A percentile compares a stretch with the other conserved stretches of the same genome.
Conservation (phyloP, 2,797 vertebrate species). For the Leptatherina wallacei region DNA sequence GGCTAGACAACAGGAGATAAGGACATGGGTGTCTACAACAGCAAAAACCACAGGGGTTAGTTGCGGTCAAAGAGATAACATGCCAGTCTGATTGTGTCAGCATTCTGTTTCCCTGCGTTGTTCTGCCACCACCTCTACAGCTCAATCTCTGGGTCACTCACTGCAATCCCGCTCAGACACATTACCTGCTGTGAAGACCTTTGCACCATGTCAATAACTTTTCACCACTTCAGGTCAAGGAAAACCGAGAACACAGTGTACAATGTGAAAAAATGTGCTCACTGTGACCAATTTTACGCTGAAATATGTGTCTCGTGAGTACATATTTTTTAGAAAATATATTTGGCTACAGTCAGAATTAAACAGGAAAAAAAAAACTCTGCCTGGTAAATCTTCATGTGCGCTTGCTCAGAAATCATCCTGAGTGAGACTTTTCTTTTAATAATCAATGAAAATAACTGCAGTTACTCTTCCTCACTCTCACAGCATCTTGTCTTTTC, state of each 20-base stretch:
- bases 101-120: constrained; percentile 32
- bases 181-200: constrained; percentile 31
- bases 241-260: not conserved
- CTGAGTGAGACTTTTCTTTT: constrained; percentile 26
- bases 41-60: constrained; percentile 54
- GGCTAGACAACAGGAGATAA: constrained; percentile 52
- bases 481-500: constrained; percentile 18
- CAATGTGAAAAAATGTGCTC: not conserved
- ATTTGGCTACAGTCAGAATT: not conserved
- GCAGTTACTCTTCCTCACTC: constrained; percentile 20
- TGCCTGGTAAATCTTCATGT: not conserved
- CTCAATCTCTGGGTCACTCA: constrained; percentile 43
- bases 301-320: constrained; percentile 1
- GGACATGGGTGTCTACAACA: constrained; percentile 55
- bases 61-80: constrained; percentile 68
- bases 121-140: constrained; percentile 25
- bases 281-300: not conserved
- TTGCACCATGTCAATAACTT: constrained; percentile 23
- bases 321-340: not conserved
- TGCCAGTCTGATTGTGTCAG: constrained; percentile 55
- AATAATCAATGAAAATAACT: constrained; percentile 49
- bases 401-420: constrained; percentile 18
- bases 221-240: not conserved
- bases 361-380: constrained; percentile 1
- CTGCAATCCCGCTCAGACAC: constrained; percentile 36